These are phyloP conservation scores for Xenus cinereus DNA, from an alignment of 2,113 vertebrate genomes.

Conservation along the genomic window DNA sequence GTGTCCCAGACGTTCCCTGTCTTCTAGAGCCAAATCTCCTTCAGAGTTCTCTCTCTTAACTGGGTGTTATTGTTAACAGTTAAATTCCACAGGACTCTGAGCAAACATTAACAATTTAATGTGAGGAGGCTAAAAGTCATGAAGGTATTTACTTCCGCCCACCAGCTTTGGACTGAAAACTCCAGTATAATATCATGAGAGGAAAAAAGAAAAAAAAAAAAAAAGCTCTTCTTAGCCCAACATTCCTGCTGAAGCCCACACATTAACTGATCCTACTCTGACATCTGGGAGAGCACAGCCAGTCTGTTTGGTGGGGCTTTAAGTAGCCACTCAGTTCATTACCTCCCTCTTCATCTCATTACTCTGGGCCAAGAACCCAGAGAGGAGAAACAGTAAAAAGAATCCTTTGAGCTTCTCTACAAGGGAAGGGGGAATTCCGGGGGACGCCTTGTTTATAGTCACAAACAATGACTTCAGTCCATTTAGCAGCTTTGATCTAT, in stretches of 20 bases:
- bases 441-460: background rate
- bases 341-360: background rate
- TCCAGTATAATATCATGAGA: background rate
- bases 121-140: background rate
- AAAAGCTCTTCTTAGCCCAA: background rate
- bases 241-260: background rate
- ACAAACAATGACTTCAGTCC: background rate
- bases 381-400: background rate
- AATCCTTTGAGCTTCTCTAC: background rate
- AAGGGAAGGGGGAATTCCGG: background rate
- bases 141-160: background rate
- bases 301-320: background rate
- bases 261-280: background rate
- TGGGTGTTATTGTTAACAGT: background rate
- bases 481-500: background rate
- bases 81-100: background rate
- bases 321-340: background rate
- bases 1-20: background rate
- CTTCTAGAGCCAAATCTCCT: background rate
- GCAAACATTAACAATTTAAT: background rate
- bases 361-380: background rate
- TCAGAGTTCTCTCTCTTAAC: background rate
- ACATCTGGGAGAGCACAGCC: background rate
- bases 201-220: background rate
- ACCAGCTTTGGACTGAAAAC: background rate